Evolutionary conservation across 1,140 invertebrate species (phyloP).

Genomic region (Euwallacea fornicatus): DNA sequence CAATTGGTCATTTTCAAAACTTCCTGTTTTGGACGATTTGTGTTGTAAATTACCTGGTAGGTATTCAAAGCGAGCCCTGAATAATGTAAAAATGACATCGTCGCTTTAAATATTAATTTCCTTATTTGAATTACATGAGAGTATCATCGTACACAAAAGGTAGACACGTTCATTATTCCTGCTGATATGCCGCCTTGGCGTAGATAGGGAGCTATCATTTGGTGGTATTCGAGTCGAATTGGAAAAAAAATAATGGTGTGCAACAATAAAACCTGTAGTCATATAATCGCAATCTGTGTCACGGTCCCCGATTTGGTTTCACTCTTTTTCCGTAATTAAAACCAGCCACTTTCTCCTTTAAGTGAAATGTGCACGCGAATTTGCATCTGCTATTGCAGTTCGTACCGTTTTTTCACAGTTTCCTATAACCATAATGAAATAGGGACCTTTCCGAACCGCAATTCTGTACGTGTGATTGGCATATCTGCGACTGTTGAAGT

Average conservation of each 20-base stretch:
- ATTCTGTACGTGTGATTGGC: too few species aligned
- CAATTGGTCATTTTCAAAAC: too few species aligned
- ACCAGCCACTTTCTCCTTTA: slow-evolving; percentile 15
- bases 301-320: slow-evolving; percentile 21
- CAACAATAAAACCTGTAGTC: slow-evolving; percentile 8
- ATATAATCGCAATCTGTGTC: slow-evolving; percentile 11
- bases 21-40: slow-evolving; percentile 9
- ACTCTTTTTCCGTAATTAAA: slow-evolving; percentile 14
- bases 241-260: not conserved
- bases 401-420: not conserved
- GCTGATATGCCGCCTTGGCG: not conserved
- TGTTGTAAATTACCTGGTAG: slow-evolving; percentile 8
- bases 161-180: not conserved
- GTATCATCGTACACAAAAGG: not conserved
- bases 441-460: too few species aligned
- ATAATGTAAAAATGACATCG: slow-evolving; percentile 10
- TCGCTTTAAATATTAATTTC: slow-evolving; percentile 17
- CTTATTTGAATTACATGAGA: slow-evolving; percentile 6
- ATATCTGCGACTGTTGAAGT: too few species aligned
- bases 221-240: not conserved
- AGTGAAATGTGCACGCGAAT: slow-evolving; percentile 14
- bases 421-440: not conserved
- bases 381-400: slow-evolving; percentile 3
- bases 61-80: not conserved
- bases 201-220: not conserved